phyloP scores from a whole-genome alignment of 2,113 vertebrate species.

The Cacatua alba region DNA sequence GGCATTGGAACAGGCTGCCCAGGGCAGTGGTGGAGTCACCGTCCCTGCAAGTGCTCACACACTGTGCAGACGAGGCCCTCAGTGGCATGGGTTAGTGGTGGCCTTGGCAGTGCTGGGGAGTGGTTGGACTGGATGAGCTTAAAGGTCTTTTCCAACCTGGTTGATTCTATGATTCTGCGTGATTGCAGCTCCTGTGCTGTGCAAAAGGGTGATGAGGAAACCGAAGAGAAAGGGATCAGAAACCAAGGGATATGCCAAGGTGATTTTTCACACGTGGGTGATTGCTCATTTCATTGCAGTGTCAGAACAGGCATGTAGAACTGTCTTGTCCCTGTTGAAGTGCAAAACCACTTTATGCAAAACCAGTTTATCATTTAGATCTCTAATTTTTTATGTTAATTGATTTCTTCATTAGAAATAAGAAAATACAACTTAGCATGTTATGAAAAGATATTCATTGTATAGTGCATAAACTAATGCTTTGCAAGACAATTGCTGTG shows the following conservation, averaged over 20 bases:
- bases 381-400: not conserved
- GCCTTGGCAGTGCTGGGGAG: not conserved
- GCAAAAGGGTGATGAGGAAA: not conserved
- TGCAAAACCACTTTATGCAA: not conserved
- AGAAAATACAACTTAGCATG: not conserved
- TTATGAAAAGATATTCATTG: not conserved
- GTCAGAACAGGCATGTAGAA: too few species aligned
- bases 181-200: rapidly evolving
- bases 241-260: not conserved
- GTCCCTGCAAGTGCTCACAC: not conserved
- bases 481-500: not conserved
- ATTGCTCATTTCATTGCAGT: not conserved
- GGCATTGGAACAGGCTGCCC: not conserved
- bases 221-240: not conserved
- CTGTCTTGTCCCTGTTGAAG: not conserved
- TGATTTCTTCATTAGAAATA: not conserved
- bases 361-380: not conserved
- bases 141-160: not conserved
- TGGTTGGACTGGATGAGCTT: not conserved
- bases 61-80: not conserved
- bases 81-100: not conserved
- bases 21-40: not conserved
- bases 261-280: not conserved
- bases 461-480: not conserved
- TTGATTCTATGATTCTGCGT: not conserved